Evolutionary conservation across 2,888 invertebrate species (phyloP), one percentile per base, ranked within the genome.

Genomic region (Drosophila limbata): DNA sequence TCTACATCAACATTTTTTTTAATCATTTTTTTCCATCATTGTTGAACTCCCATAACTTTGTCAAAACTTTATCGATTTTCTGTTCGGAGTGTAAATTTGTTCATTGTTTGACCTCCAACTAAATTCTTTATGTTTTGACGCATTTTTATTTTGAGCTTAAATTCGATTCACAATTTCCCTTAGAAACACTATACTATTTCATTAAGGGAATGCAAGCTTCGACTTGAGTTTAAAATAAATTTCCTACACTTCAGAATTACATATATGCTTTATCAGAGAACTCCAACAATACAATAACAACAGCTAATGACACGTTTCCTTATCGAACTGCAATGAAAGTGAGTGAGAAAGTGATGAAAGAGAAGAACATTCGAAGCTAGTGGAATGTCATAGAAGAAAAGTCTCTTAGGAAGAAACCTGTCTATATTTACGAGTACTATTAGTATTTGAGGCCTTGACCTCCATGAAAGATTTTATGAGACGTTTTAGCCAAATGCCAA

Each of bases 371-470:
- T 37, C 3, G n/a, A 56, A 15, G 19, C 35, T 6, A 10, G 25
- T 35, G 15, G 56, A 57, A 57, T 55, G 42, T 21, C 21, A 33
- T 44, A 55, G 33, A 55, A 44, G 33, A 21, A 31, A 37, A 37
- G 19, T 40, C n/a, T 15, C 21, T 4, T 19, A 40, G 13, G 13
- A 31, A 13, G 19, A 47, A 62, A 73, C 45, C 15, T 42, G 53
- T 47, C 15, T 21, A 53, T 21, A 50, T 21, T 8, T 6, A 11
- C 37, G 8, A 53, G 39, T 35, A 51, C 55, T 28, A 28, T 28
- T 40, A 17, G 17, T 37, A 40, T 21, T 60, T 48, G n/a, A 48
- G 69, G 39, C 76, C 77, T 79, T 77, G 77, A 77, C 62, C 77
- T 53, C 48, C 15, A 45, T 70, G 37, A 11, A 28, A 35, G 25